phyloP scores from a whole-genome alignment of 2,888 invertebrate genomes.

The Portevinia maculata region DNA sequence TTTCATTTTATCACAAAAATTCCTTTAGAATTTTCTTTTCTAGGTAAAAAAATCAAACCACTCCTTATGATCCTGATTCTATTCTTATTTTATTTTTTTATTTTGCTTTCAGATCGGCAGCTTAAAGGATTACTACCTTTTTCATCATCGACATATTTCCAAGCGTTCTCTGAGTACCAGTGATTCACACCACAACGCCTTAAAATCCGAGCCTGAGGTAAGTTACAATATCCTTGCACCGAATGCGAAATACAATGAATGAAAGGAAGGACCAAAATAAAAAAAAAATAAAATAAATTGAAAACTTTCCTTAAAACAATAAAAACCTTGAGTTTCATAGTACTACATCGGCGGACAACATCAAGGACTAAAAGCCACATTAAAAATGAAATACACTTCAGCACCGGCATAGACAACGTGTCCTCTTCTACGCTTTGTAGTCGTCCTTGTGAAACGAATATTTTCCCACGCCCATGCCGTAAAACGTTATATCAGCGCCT shows the following conservation, averaged over 20 bases:
- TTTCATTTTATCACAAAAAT: slow-evolving; percentile 1
- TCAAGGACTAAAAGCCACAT: slow-evolving; percentile 59
- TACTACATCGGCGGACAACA: slow-evolving; percentile 34
- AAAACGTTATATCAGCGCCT: not conserved
- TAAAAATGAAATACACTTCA: slow-evolving; percentile 58
- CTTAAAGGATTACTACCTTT: slow-evolving; percentile 92
- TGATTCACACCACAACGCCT: slow-evolving; percentile 89
- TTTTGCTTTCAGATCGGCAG: slow-evolving; percentile 91
- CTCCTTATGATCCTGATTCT: too few relatives aligned
- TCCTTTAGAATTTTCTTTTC: slow-evolving; percentile 8
- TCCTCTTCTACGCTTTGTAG: not conserved
- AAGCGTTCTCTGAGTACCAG: slow-evolving; percentile 92
- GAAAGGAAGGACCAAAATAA: not conserved
- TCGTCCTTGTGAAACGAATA: slow-evolving; percentile 44
- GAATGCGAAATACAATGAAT: slow-evolving; percentile 3
- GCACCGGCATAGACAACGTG: slow-evolving; percentile 4
- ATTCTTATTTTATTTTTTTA: slow-evolving; percentile 12
- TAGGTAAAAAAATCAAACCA: not conserved
- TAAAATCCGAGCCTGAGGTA: slow-evolving; percentile 91
- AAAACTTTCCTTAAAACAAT: slow-evolving; percentile 35
- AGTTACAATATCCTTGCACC: slow-evolving; percentile 76
- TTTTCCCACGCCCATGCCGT: slow-evolving; percentile 20
- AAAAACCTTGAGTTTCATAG: slow-evolving; percentile 35
- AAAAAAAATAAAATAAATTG: not conserved
- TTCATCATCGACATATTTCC: slow-evolving; percentile 92